phyloP scores from a whole-genome alignment of 2,797 vertebrate species.

The Smutsia temminckii region DNA sequence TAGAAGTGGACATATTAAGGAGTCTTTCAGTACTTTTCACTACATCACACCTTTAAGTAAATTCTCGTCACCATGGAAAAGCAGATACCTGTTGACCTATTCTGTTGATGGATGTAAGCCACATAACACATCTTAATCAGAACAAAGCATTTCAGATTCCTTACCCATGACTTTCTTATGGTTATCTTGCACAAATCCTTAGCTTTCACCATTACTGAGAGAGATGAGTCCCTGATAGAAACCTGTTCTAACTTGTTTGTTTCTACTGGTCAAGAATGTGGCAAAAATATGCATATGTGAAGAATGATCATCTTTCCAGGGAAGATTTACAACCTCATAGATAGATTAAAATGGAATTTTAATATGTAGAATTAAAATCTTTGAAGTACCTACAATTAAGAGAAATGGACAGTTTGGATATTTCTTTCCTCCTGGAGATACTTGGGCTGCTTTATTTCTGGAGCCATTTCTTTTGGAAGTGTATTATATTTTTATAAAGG shows the following conservation, averaged over 20 bases:
- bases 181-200: constrained; percentile 15
- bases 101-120: constrained; percentile 6
- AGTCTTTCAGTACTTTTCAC: background rate
- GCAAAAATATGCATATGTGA: background rate
- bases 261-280: background rate
- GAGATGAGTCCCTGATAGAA: background rate
- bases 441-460: background rate
- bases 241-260: constrained; percentile 21
- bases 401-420: background rate
- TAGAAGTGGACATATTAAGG: background rate
- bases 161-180: background rate
- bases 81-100: constrained; percentile 9
- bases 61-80: background rate
- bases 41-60: background rate
- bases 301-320: background rate
- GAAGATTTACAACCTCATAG: background rate
- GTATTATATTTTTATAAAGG: background rate
- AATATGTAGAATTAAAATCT: background rate
- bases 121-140: background rate
- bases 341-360: background rate
- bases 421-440: background rate
- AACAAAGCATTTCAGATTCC: constrained; percentile 7
- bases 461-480: background rate
- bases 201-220: constrained; percentile 9
- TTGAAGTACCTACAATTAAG: background rate